Evolutionary conservation across 2,113 vertebrate species (phyloP), one percentile per base, ranked within the genome.

Genomic region (Salminus brasiliensis): DNA sequence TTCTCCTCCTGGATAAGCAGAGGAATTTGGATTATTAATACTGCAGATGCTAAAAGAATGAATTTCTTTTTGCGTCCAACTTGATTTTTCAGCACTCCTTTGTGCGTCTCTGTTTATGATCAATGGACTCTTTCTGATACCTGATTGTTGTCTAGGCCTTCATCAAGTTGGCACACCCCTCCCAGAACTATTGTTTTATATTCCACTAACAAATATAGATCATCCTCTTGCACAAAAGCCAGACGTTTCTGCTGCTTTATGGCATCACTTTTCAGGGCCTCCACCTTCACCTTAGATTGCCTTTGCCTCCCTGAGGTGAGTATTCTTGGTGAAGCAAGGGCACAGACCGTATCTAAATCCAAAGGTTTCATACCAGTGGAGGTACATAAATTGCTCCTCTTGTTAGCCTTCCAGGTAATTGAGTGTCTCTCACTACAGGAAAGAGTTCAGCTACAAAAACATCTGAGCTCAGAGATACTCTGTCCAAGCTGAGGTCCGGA

Each of bases 31-130:
- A 80, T 84, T 85, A 81, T 84, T 86, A 81, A 79, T 66, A 83
- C 32, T 66, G 62, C 62, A 71, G 84, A 77, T 82, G 69, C 34
- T 71, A 72, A 87, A 74, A 81, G 62, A 52, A 77, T 84, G 85
- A 88, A 84, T 88, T 83, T 83, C 65, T 4, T 25, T 80, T n/a
- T 39, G 43, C 67, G 74, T 80, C 85, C 67, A 89, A 83, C 76
- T 52, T 89, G 76, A 84, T 81, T 57, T 65, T 81, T 88, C 70
- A 74, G 36, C 73, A 72, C 57, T 15, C 59, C 47, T 70, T 77
- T 65, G 45, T 39, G 57, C 86, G 81, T 87, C 82, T 89, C 79
- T 82, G 78, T 88, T 88, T 85, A 90, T 89, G 86, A 91, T 91
- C 85, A 88, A 81, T 90, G 85, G 80, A 78, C 52, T 66, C 49